Evolutionary conservation across 2,113 vertebrate species (phyloP), one percentile per base, ranked within the genome.

Genomic region (Redunca redunca): DNA sequence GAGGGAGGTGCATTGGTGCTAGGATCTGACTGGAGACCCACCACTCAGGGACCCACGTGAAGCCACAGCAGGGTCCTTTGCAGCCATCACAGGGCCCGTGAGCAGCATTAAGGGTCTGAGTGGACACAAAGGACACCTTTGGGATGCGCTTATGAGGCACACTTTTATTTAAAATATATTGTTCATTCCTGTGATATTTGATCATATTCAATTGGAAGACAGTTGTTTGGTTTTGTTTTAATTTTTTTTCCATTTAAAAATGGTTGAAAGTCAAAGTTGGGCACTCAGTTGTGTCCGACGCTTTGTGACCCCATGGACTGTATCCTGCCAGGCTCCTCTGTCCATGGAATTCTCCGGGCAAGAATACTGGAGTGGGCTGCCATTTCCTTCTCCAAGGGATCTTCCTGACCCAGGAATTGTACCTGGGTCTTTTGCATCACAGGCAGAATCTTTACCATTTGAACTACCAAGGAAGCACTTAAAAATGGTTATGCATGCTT

Each of bases 171-270:
- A 74, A 87, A 74, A 43, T 52, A 84, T 87, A 14, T 60, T 53
- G 21, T 60, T n/a, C 25, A 53, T 94, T 92, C 88, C n/a, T 92
- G n/a, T 50, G 81, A 16, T n/a, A 67, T 88, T 90, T 77, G 57
- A 88, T 91, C 36, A 84, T n/a, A 77, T 50, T 96, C 36, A 85
- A n/a, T 33, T 67, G 5, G n/a, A 77, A 93, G 84, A 82, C 28
- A 21, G 19, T 3, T 78, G 67, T 86, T 83, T 95, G 67, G 50
- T 78, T 90, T 83, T 28, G 12, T 82, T 83, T 95, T 64, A 40
- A 23, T 5, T 77, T 50, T 82, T 82, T 95, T 82, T 62, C 36
- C 23, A 16, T 91, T 52, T 90, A 77, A 82, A 60, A 53, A 81
- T 48, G 10, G 48, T 86, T 86, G 52, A 25, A 40, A 74, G 21